These are phyloP conservation scores for Polypterus bichir DNA, from an alignment of 2,113 vertebrate genomes.

Conservation along the genomic window DNA sequence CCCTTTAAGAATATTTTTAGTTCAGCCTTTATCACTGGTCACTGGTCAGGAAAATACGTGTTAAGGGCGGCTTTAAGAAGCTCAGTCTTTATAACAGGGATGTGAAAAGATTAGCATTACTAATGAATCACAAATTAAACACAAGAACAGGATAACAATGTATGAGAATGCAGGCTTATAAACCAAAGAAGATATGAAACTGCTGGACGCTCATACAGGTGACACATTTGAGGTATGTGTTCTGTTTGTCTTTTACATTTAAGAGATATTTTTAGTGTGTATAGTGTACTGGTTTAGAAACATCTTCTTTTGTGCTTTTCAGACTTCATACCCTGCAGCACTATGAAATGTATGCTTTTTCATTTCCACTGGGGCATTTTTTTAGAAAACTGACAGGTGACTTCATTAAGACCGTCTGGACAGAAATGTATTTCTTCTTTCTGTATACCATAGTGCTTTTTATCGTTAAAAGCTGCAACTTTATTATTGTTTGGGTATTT, in stretches of 20 bases:
- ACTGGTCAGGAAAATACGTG: slow-evolving; percentile 42
- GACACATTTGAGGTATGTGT: slow-evolving; percentile 24
- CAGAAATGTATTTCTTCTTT: no score
- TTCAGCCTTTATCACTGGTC: slow-evolving; percentile 43
- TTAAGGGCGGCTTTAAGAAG: slow-evolving; percentile 41
- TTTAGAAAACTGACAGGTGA: no score
- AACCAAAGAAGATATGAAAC: slow-evolving; percentile 5
- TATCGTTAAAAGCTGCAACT: no score
- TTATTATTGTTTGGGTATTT: no score
- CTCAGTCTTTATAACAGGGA: slow-evolving; percentile 33
- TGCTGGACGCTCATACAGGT: background rate
- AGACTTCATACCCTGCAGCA: background rate
- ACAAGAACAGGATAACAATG: slow-evolving; percentile 15
- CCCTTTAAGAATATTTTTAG: slow-evolving; percentile 68
- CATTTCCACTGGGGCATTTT: no score
- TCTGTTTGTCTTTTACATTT: background rate
- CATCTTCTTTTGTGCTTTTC: background rate
- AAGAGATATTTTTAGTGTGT: background rate
- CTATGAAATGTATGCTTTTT: no score
- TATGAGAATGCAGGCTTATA: slow-evolving; percentile 7
- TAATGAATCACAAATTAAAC: slow-evolving; percentile 36
- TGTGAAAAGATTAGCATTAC: slow-evolving; percentile 36
- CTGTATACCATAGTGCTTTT: no score
- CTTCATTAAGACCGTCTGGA: no score
- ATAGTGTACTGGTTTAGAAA: background rate